A percentile compares a stretch with the other conserved stretches of the same genome.
Conservation (phyloP, 2,888 invertebrate genomes). For the Luperina testacea region DNA sequence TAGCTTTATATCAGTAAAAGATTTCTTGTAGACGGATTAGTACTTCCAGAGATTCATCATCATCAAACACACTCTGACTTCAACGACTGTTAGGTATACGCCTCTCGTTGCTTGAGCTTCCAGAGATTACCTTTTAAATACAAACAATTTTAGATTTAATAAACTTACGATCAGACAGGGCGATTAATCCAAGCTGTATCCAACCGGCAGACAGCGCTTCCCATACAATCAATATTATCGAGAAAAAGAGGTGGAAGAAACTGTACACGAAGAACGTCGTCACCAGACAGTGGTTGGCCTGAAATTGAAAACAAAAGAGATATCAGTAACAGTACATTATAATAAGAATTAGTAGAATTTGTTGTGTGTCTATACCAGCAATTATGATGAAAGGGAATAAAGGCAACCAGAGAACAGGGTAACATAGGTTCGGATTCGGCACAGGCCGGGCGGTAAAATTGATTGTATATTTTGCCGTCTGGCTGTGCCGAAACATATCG, state of each 20-base stretch:
- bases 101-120: too few species aligned
- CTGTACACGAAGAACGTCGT: slow-evolving; percentile 86
- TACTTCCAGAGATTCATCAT: background rate
- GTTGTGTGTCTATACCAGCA: background rate
- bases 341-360: background rate
- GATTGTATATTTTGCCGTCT: background rate
- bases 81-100: background rate
- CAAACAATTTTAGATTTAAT: background rate
- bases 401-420: background rate
- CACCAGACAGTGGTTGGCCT: slow-evolving; percentile 85
- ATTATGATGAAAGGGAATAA: background rate
- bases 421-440: background rate
- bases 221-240: slow-evolving; percentile 83
- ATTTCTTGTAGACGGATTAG: background rate
- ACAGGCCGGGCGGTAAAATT: background rate
- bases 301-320: slow-evolving; percentile 46
- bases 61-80: background rate
- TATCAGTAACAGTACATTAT: slow-evolving; percentile 4
- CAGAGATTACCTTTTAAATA: background rate
- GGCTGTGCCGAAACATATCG: background rate
- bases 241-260: slow-evolving; percentile 85
- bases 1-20: background rate
- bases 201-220: slow-evolving; percentile 83
- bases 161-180: slow-evolving; percentile 80
- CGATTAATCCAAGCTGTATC: slow-evolving; percentile 84